Base-by-base conservation (phyloP, 2,113 vertebrate genomes). In the Cepphus grylle region DNA sequence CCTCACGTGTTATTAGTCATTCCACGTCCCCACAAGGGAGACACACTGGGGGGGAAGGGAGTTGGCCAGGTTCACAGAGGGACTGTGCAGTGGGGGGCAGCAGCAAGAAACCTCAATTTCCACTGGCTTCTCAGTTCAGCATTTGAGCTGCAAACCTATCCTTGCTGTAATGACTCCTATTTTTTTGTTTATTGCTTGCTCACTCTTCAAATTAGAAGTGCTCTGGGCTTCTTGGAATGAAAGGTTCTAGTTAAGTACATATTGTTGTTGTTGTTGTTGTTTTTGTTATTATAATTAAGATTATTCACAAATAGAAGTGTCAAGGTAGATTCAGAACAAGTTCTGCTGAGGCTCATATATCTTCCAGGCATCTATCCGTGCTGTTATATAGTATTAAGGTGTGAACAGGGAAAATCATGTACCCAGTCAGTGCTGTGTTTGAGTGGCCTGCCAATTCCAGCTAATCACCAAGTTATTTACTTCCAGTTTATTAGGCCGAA, bases 401-500 rank as follows among this genome's bases (percentile, higher is more conserved):
- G 43, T 53, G 66, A 92, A 90, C 29, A 85, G 52, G 81, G 92
- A 93, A 96, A 96, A 81, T 49, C 50, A 49, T 52, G 42, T 66
- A 94, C 69, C 80, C 63, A 84, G 66, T 63, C 91, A 96, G 87
- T 3, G 7, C 92, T 79, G 92, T 27, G 17, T 91, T 94, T 87
- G 96, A 91, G n/a, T 90, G 88, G 90, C 79, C 98, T 98, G 98
- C 98, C 97, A 98, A 98, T 98, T 94, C 95, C 83, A 55, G 52
- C 95, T 94, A 94, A 97, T 97, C 97, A 94, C 94, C 77, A 34
- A 80, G 62, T 96, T 98, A 98, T 98, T 98, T 98, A 98, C 98
- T 96, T 95, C 92, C 96, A 97, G 98, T 98, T 98, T 98, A 98
- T 98, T 98, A 98, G 98, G 98, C 97, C 84, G 98, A 97, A 97